Evolutionary conservation across 2,888 invertebrate species (phyloP), one percentile per base, ranked within the genome.

Genomic region (Hermaeophaga mercurialis): DNA sequence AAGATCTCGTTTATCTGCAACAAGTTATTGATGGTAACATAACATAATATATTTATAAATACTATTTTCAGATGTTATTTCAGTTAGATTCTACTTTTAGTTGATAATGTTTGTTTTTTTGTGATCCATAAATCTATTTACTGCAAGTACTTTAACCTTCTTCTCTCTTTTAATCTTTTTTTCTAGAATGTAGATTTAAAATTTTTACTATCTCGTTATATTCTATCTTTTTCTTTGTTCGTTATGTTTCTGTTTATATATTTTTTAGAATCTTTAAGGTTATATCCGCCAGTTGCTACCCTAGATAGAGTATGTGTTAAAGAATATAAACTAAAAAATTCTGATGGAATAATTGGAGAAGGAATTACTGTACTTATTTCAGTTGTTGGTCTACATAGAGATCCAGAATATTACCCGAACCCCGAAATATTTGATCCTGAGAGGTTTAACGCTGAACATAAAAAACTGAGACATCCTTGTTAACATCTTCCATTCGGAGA

Each of bases 371-470:
- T 47, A 3, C 5, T 47, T 3, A 52, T 62, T 4, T 33, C 54
- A n/a, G 19, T 54, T 11, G 7, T 31, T 4, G 53, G 50, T 9
- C 48, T 62, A 7, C 63, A 61, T 17, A 43, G 33, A 39, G 68
- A 70, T 60, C 61, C 64, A 11, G 64, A 66, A 36, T 61, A 64
- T 56, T 68, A 64, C 49, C 81, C 83, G 0, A 78, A 87, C 5
- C 87, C 87, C 0, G 79, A 83, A 1, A 77, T 77, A 22, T 86
- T 86, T 58, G 80, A 81, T 48, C 86, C 86, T 0, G 83, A 85
- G 15, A 77, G 85, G 58, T 86, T 85, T 71, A 70, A 78, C 0
- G 74, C 78, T 5, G 80, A 81, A 44, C 79, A 80, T 14, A 82
- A 81, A 57, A 75, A 49, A 2, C 57, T 57, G 14, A 45, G 62